Evolutionary conservation across 2,113 vertebrate genomes (phyloP).

Genomic region (Sinocyclocheilus anshuiensis): DNA sequence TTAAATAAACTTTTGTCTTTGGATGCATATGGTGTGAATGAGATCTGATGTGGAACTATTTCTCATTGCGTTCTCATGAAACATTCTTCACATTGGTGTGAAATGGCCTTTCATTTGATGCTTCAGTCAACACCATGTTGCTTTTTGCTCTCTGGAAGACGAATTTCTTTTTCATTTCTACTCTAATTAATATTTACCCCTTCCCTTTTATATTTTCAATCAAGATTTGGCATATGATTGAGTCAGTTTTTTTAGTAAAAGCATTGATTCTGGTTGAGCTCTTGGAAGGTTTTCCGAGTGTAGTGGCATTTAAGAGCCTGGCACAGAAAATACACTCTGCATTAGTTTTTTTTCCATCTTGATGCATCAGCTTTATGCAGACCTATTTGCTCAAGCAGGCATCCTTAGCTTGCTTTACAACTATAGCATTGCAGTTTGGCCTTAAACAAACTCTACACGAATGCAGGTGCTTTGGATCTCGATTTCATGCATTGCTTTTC

Average conservation of each 20-base stretch:
- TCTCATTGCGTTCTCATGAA: background rate
- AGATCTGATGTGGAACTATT: background rate
- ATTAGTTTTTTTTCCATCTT: conserved; percentile 6
- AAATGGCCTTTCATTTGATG: background rate
- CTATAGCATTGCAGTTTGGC: background rate
- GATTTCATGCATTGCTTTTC: background rate
- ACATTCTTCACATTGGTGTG: background rate
- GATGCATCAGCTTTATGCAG: conserved; percentile 26
- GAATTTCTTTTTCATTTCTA: background rate
- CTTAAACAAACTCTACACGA: background rate
- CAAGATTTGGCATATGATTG: background rate
- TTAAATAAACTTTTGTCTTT: background rate
- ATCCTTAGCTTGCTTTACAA: background rate
- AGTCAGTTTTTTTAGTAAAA: background rate
- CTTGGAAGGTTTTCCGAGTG: background rate
- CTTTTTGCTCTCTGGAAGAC: background rate
- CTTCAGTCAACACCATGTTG: background rate
- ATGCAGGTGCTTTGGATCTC: background rate
- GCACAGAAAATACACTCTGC: conserved; percentile 41
- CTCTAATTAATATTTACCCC: conserved; percentile 16
- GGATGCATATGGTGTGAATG: background rate
- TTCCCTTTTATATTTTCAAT: background rate
- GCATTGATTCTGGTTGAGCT: background rate
- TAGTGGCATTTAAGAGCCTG: conserved; percentile 31
- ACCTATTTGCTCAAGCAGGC: background rate